phyloP scores from a whole-genome alignment of 2,888 invertebrate genomes.

The Adelognathus sp. region DNA sequence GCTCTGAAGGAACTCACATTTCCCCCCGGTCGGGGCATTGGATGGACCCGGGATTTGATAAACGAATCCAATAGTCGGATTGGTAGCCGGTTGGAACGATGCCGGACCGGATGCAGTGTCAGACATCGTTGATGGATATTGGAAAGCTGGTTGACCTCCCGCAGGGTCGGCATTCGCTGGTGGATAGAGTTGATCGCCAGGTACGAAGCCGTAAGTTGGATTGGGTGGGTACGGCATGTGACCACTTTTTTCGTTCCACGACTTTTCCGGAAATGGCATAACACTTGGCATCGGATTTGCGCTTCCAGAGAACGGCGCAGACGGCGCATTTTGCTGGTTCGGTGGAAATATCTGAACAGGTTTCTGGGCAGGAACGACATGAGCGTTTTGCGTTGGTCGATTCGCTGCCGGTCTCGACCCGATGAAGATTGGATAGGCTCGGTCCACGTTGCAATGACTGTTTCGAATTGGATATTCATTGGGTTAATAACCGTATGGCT shows the following conservation, averaged over 20 bases:
- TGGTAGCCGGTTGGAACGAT: too few species aligned
- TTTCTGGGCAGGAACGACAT: background rate
- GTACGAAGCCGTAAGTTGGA: background rate
- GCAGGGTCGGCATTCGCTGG: background rate
- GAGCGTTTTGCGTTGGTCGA: background rate
- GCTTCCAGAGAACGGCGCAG: background rate
- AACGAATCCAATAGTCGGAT: conserved; percentile 5
- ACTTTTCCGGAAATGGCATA: background rate
- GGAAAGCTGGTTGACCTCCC: background rate
- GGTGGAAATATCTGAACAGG: background rate
- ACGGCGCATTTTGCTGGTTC: background rate
- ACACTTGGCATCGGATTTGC: background rate
- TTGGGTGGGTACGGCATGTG: background rate
- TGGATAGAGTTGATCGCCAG: background rate
- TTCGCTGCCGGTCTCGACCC: background rate
- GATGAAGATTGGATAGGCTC: background rate
- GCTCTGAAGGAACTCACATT: background rate
- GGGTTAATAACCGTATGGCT: background rate
- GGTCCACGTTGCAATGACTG: background rate
- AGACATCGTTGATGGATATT: background rate
- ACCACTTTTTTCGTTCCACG: background rate
- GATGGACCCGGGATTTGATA: background rate
- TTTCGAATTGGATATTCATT: background rate
- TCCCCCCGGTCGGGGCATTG: background rate
- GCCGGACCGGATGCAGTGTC: background rate